Percentiles rank a stretch among this genome's conserved stretches.
Conservation (phyloP, 2,888 invertebrate species). For the Epinotia bilunana region DNA sequence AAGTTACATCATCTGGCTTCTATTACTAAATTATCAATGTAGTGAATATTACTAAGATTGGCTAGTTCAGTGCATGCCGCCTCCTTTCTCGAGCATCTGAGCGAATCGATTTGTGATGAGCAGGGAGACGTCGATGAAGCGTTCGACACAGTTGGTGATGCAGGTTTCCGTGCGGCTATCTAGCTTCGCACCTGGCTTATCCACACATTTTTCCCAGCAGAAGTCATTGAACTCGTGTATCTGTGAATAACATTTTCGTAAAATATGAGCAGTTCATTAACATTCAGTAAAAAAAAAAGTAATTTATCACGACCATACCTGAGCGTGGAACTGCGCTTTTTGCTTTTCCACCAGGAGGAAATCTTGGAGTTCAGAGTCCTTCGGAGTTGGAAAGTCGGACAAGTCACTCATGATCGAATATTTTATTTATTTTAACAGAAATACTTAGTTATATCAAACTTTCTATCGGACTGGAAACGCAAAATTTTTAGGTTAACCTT, state of each 20-base stretch:
- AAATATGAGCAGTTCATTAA: neutral
- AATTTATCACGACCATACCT: conserved; percentile 84
- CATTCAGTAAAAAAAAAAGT: neutral
- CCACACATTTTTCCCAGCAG: conserved; percentile 98
- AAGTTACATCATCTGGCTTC: conserved; percentile 30
- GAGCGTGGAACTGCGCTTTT: conserved; percentile 94
- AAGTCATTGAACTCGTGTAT: conserved; percentile 96
- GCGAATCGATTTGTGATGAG: conserved; percentile 95
- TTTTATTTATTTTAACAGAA: conserved; percentile 10
- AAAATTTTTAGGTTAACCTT: conserved; percentile 31
- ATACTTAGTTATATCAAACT: conserved; percentile 4
- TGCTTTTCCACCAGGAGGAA: conserved; percentile 94
- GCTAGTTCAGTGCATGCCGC: conserved; percentile 79
- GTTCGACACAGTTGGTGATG: conserved; percentile 95
- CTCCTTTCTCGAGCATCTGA: conserved; percentile 91
- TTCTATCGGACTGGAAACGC: conserved; percentile 7
- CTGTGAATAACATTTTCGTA: conserved; percentile 77
- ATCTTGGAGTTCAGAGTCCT: conserved; percentile 91
- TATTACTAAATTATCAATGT: conserved; percentile 31
- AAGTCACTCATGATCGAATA: conserved; percentile 66
- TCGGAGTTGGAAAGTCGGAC: conserved; percentile 70
- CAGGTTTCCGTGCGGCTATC: conserved; percentile 96
- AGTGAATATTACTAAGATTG: conserved; percentile 21
- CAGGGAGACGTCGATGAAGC: conserved; percentile 96
- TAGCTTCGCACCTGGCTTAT: conserved; percentile 93